Evolutionary conservation across 2,888 invertebrate species (phyloP), one percentile per base, ranked within the genome.

Genomic region (Pediacus dermestoides): DNA sequence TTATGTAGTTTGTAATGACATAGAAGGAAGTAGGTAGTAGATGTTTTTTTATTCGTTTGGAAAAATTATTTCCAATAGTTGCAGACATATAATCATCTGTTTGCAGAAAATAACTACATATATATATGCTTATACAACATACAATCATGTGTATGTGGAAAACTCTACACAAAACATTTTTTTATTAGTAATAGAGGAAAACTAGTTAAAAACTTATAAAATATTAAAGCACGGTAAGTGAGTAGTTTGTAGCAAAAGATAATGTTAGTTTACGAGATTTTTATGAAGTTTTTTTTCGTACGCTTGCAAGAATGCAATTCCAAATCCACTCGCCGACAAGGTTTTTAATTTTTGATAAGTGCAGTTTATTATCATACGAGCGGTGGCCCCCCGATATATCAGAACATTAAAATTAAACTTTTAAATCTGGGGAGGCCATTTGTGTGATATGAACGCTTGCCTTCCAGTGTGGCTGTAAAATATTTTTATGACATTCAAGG

Each of bases 261-360:
- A 56, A 47, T 46, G 34, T 34, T 47, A 44, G 46, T 50, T 57
- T 57, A 57, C 48, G 55, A 51, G 53, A 53, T 55, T 56, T 56
- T 57, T 56, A 57, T 56, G 51, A 55, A 56, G 49, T 52, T 53
- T 52, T 49, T 42, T 23, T 4, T 4, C 10, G 10, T n/a, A 23
- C 10, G n/a, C 4, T 10, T 15, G 26, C 36, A 39, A 40, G 44
- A 49, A 47, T 53, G 48, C 45, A 52, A 45, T 47, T 44, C 37
- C 37, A 31, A 41, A 43, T 39, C 44, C 36, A 39, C 45, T 40
- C 44, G 44, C 47, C 41, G 40, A 32, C 42, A 38, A 37, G 18
- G 37, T 41, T 45, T 54, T 55, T 54, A 55, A 54, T 54, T 54
- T 54, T 55, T 53, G 51, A 55, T 54, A 55, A 55, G 48, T 50